These are phyloP conservation scores for Vireo altiloquus DNA, from an alignment of 2,113 vertebrate genomes.

Conservation along the genomic window DNA sequence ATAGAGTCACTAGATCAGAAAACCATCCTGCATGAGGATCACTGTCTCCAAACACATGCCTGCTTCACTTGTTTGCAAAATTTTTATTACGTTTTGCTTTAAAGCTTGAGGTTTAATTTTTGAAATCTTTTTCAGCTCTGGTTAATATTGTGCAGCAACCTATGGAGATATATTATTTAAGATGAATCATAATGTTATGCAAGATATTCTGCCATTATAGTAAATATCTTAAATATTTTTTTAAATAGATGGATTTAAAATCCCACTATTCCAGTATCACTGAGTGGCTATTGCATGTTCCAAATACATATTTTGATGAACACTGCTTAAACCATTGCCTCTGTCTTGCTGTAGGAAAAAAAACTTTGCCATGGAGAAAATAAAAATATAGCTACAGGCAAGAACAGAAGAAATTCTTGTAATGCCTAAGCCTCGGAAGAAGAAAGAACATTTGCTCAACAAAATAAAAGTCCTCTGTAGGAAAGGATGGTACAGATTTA, in stretches of 20 bases:
- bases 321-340: not conserved
- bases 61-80: not conserved
- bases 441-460: constrained; percentile 7
- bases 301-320: not conserved
- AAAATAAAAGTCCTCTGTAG: constrained; percentile 16
- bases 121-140: not conserved
- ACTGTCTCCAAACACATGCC: not conserved
- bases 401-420: constrained; percentile 12
- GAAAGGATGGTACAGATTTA: constrained; percentile 37
- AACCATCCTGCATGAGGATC: not conserved
- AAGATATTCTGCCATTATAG: not conserved
- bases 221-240: not conserved
- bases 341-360: not conserved
- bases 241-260: not conserved
- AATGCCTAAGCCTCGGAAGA: not conserved
- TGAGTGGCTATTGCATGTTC: not conserved
- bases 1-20: not conserved
- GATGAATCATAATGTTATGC: not conserved
- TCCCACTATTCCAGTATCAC: not conserved
- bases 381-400: not conserved
- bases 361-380: not conserved
- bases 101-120: not conserved
- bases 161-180: not conserved
- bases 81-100: not conserved
- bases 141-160: not conserved